Percentiles rank a stretch among this genome's conserved stretches.
Evolutionary conservation across 2,113 vertebrate species (phyloP).

Genomic region (Cottus gobio): DNA sequence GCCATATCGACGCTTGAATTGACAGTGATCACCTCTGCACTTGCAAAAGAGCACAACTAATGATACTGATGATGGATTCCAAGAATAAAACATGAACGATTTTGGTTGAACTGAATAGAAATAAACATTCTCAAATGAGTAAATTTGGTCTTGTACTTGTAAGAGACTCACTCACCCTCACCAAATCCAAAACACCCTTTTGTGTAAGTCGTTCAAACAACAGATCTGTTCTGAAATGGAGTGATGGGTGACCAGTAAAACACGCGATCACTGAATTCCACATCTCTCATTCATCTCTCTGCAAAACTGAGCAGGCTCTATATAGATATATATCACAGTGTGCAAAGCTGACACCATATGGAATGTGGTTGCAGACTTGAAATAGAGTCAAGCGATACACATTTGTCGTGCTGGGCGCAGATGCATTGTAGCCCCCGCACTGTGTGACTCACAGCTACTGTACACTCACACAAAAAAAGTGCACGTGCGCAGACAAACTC

Average conservation of each 20-base stretch:
- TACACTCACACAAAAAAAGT: slow-evolving; percentile 43
- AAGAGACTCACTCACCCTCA: background rate
- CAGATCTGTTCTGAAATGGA: background rate
- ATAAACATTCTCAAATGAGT: background rate
- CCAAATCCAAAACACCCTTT: background rate
- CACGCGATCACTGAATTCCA: background rate
- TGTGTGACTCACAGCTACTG: slow-evolving; percentile 78
- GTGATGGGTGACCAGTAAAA: slow-evolving; percentile 7
- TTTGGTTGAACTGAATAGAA: slow-evolving; percentile 5
- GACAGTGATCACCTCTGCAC: slow-evolving; percentile 48
- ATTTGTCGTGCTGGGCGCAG: slow-evolving; percentile 79
- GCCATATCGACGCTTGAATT: slow-evolving; percentile 10
- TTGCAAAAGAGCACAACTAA: slow-evolving; percentile 35
- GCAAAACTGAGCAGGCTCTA: slow-evolving; percentile 21
- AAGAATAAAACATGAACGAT: slow-evolving; percentile 6
- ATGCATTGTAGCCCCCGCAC: slow-evolving; percentile 77
- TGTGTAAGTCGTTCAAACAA: slow-evolving; percentile 22
- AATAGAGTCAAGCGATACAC: slow-evolving; percentile 71
- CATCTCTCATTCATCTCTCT: slow-evolving; percentile 49
- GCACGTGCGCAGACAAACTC: slow-evolving; percentile 42
- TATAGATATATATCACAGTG: slow-evolving; percentile 28
- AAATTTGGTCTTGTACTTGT: background rate
- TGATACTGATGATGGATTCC: slow-evolving; percentile 4
- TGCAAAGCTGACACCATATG: slow-evolving; percentile 72
- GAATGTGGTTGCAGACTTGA: slow-evolving; percentile 73